Conservation (phyloP, 1,140 invertebrate species). For the Battus philenor region DNA sequence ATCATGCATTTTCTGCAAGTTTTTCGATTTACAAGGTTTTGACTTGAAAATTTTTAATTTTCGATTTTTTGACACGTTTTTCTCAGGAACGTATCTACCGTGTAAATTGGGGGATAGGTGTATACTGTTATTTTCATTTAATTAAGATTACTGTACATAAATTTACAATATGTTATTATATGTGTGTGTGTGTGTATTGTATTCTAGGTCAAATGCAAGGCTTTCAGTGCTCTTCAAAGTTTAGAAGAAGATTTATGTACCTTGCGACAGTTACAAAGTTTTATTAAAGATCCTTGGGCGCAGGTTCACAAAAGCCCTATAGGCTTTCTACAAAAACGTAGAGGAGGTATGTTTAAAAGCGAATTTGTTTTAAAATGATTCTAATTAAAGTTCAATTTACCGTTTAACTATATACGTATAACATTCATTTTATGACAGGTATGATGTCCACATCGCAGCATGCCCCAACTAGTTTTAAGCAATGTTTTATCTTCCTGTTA, state of each 20-base stretch:
- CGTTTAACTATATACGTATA: too few species aligned
- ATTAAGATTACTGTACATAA: neutral
- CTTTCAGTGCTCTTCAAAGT: slow-evolving; percentile 93
- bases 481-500: too few species aligned
- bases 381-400: neutral
- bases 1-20: too few species aligned
- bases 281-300: slow-evolving; percentile 90
- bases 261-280: slow-evolving; percentile 85
- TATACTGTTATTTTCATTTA: too few species aligned
- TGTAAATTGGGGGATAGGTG: too few species aligned
- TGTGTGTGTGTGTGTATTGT: slow-evolving; percentile 14
- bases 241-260: slow-evolving; percentile 93
- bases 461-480: too few species aligned
- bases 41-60: neutral
- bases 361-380: neutral
- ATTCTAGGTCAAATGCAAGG: slow-evolving; percentile 87
- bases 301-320: slow-evolving; percentile 93
- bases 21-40: too few species aligned
- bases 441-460: too few species aligned
- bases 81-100: too few species aligned
- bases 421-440: too few species aligned
- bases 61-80: neutral
- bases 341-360: slow-evolving; percentile 81
- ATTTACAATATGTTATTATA: neutral
- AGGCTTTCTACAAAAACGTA: slow-evolving; percentile 86